phyloP scores from a whole-genome alignment of 2,888 invertebrate genomes.

The Drosophila mimetica region DNA sequence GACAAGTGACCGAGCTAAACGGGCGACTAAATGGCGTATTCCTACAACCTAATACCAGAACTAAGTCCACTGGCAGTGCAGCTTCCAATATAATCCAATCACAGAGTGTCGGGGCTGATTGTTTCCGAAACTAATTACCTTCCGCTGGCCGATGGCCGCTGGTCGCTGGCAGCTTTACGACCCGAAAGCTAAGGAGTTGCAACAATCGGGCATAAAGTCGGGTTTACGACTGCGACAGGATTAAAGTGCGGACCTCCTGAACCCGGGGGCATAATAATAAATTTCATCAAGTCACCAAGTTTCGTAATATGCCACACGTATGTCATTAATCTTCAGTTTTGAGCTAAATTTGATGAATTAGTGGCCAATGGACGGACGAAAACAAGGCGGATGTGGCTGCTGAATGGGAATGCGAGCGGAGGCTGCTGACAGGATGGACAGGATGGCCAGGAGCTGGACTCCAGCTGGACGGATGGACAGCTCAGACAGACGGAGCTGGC shows the following conservation, averaged over 20 bases:
- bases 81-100: constrained; percentile 28
- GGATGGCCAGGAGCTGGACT: constrained; percentile 27
- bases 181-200: constrained; percentile 58
- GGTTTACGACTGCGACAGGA: constrained; percentile 29
- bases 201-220: constrained; percentile 53
- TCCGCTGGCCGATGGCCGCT: neutral
- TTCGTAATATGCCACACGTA: constrained; percentile 77
- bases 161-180: constrained; percentile 7
- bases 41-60: neutral
- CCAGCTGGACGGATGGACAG: constrained; percentile 17
- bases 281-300: constrained; percentile 79
- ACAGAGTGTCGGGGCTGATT: constrained; percentile 16
- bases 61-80: neutral
- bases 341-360: constrained; percentile 78
- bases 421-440: constrained; percentile 31
- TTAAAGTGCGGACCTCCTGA: constrained; percentile 26
- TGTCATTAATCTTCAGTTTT: constrained; percentile 78
- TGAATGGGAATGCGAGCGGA: neutral
- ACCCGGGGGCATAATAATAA: constrained; percentile 59
- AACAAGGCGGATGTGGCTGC: constrained; percentile 35
- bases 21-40: neutral
- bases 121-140: constrained; percentile 41
- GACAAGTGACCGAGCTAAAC: neutral
- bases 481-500: constrained; percentile 52
- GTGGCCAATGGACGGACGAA: constrained; percentile 69